Evolutionary conservation across 1,140 invertebrate genomes (phyloP).

Genomic region (Brachionus manjavacas): DNA sequence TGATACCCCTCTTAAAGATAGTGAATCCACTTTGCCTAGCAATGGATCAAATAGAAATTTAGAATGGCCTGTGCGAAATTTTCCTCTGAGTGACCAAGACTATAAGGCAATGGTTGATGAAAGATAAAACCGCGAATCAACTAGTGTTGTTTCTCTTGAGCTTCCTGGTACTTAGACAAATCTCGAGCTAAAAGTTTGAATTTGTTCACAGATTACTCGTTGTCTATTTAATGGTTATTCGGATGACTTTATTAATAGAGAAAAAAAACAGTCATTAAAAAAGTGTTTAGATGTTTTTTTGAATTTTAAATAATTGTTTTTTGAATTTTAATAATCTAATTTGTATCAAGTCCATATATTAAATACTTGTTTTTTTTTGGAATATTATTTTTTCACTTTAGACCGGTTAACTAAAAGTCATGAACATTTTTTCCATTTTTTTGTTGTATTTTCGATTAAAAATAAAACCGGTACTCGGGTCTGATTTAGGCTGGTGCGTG

Average conservation of each 20-base stretch:
- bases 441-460: neutral
- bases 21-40: neutral
- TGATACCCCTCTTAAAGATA: neutral
- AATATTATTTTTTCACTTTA: neutral
- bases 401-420: neutral
- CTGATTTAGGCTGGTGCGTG: no score
- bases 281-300: neutral
- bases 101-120: neutral
- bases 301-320: neutral
- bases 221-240: conserved; percentile 1
- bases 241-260: neutral
- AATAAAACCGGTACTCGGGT: neutral
- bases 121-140: neutral
- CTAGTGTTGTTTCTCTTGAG: neutral
- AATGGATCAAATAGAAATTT: neutral
- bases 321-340: neutral
- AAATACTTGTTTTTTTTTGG: neutral
- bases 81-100: neutral
- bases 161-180: conserved; percentile 11
- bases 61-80: neutral
- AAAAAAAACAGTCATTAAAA: conserved; percentile 26
- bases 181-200: conserved; percentile 34
- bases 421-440: neutral
- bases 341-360: neutral
- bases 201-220: neutral